phyloP scores from a whole-genome alignment of 2,113 vertebrate species.

The Gnathonemus echidnorhynchus region DNA sequence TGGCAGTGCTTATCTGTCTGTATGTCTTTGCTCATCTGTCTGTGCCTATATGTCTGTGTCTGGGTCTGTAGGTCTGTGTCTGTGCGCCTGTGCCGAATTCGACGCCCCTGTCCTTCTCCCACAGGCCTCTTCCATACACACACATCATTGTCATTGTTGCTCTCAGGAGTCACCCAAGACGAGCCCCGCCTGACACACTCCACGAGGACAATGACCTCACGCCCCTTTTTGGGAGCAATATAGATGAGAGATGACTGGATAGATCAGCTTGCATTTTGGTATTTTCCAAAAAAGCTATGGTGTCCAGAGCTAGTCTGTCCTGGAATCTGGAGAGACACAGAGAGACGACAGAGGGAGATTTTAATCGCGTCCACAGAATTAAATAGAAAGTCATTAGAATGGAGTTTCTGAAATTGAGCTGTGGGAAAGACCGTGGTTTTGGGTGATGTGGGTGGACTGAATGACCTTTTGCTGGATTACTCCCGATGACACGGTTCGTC shows the following conservation, averaged over 20 bases:
- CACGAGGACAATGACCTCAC: neutral
- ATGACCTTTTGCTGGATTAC: neutral
- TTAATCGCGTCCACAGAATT: slow-evolving; percentile 35
- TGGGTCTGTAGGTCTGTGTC: neutral
- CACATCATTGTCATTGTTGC: neutral
- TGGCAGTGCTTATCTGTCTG: neutral
- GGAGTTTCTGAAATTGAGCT: slow-evolving; percentile 4
- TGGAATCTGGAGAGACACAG: slow-evolving; percentile 41
- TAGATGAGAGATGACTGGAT: neutral
- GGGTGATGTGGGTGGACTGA: neutral
- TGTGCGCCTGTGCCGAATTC: neutral
- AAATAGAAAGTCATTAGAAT: neutral
- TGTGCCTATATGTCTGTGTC: neutral
- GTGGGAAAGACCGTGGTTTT: neutral
- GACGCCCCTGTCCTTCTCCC: neutral
- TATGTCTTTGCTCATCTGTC: neutral
- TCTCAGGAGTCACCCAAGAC: neutral
- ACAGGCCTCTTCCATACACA: neutral
- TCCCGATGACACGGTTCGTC: neutral
- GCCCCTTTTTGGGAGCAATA: neutral
- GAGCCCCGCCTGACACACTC: neutral
- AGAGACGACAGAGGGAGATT: slow-evolving; percentile 27
- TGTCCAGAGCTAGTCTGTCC: slow-evolving; percentile 48
- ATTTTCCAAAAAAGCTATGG: slow-evolving; percentile 46
- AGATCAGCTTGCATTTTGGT: slow-evolving; percentile 47